Conservation (phyloP, 1,140 invertebrate species). For the Temnothorax curvispinosus region DNA sequence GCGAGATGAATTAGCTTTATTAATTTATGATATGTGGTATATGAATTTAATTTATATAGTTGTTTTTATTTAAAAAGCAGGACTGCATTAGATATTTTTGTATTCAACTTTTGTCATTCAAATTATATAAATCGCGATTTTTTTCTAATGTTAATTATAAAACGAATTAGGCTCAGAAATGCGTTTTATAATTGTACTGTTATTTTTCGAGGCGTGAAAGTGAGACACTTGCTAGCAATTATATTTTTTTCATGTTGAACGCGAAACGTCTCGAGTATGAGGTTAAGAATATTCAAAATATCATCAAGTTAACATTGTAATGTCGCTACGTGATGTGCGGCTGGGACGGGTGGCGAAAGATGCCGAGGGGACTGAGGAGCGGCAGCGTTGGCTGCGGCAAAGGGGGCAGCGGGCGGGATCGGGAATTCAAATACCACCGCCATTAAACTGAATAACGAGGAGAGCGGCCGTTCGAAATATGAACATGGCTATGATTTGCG, state of each 20-base stretch:
- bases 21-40: neutral
- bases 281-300: slow-evolving; percentile 7
- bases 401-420: slow-evolving; percentile 70
- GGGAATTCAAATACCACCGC: slow-evolving; percentile 85
- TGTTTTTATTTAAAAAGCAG: neutral
- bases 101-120: neutral
- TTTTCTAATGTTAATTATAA: neutral
- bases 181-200: neutral
- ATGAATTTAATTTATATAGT: neutral
- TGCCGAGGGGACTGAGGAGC: slow-evolving; percentile 23
- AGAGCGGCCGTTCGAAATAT: slow-evolving; percentile 85
- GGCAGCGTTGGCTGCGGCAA: neutral
- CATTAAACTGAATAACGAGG: slow-evolving; percentile 86
- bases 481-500: slow-evolving; percentile 86
- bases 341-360: slow-evolving; percentile 38
- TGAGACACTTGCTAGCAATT: neutral
- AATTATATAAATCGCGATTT: neutral
- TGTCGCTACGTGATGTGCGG: slow-evolving; percentile 23
- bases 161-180: neutral
- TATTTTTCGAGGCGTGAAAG: neutral
- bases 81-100: neutral
- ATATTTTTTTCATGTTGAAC: neutral
- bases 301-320: slow-evolving; percentile 61
- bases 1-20: neutral
- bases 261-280: neutral